Percentiles rank a stretch among this genome's conserved stretches.
Evolutionary conservation across 2,113 vertebrate species (phyloP).

Genomic region (Ophiodon elongatus): DNA sequence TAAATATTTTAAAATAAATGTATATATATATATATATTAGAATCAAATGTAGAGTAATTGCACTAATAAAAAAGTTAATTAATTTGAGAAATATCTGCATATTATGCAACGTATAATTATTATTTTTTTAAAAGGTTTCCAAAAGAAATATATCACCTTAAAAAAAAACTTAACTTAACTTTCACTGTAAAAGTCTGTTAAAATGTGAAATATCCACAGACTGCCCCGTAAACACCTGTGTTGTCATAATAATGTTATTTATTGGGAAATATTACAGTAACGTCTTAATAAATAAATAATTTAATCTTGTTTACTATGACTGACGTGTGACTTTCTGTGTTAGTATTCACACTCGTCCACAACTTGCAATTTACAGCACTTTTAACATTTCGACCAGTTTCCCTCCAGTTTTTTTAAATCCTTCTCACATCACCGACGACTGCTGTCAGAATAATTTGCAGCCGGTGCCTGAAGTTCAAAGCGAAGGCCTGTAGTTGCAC

Average conservation of each 20-base stretch:
- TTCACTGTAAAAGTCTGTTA: no score
- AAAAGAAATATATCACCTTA: not conserved
- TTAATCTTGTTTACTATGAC: not conserved
- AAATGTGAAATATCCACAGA: no score
- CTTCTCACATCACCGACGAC: conserved; percentile 13
- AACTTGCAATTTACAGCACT: not conserved
- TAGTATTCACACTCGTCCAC: not conserved
- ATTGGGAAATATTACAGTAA: no score
- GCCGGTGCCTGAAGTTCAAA: conserved; percentile 24
- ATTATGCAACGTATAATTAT: not conserved
- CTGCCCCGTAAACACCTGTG: no score
- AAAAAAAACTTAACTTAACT: no score
- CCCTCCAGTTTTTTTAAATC: not conserved
- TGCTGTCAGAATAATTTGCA: conserved; percentile 32
- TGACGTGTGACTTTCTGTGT: not conserved
- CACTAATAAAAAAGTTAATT: not conserved
- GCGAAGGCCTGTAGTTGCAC: conserved; percentile 34
- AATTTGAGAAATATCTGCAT: not conserved
- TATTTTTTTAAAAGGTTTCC: not conserved
- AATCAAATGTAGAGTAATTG: not conserved
- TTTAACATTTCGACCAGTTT: not conserved
- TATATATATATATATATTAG: not conserved
- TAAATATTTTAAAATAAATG: no score
- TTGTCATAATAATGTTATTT: no score
- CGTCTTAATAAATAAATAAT: no score